Percentiles rank a stretch among this genome's conserved stretches.
These are phyloP conservation scores for Drosophila eohydei DNA, from an alignment of 2,888 invertebrate genomes.

Conservation along the genomic window DNA sequence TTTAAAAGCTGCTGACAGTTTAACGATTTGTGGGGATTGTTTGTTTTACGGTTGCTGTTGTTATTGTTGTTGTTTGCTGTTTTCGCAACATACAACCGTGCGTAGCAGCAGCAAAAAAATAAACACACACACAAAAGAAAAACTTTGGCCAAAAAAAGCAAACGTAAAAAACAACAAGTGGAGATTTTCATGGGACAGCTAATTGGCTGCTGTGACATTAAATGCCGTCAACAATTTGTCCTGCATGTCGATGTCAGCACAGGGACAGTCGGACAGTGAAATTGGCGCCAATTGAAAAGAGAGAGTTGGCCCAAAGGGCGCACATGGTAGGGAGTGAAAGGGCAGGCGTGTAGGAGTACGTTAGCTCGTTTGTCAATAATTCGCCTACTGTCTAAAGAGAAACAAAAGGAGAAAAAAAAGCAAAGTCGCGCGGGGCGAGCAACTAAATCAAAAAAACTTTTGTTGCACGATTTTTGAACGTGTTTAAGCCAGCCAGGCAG, in stretches of 20 bases:
- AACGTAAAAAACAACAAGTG: conserved; percentile 46
- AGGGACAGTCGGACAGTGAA: conserved; percentile 51
- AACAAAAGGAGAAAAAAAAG: background rate
- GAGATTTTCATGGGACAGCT: conserved; percentile 80
- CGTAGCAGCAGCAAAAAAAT: conserved; percentile 57
- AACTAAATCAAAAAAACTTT: conserved; percentile 74
- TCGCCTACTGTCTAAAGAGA: conserved; percentile 58
- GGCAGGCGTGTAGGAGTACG: conserved; percentile 10
- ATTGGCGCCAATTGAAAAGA: conserved; percentile 78
- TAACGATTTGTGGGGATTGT: conserved; percentile 83
- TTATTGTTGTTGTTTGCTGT: conserved; percentile 38
- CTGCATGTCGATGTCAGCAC: conserved; percentile 76
- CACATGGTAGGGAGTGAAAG: background rate
- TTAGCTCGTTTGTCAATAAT: conserved; percentile 72
- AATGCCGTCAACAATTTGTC: conserved; percentile 81
- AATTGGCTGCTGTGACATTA: conserved; percentile 82
- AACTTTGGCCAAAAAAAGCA: conserved; percentile 55
- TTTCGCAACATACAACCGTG: conserved; percentile 74
- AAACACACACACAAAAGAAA: conserved; percentile 36
- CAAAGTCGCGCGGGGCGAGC: conserved; percentile 46
- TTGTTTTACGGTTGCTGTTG: conserved; percentile 60
- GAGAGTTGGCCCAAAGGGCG: conserved; percentile 55
- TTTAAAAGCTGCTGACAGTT: conserved; percentile 82
- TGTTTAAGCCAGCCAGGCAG: conserved; percentile 51
- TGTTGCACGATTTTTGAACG: conserved; percentile 74